phyloP scores from a whole-genome alignment of 1,140 invertebrate species.

The Caenorhabditis remanei region DNA sequence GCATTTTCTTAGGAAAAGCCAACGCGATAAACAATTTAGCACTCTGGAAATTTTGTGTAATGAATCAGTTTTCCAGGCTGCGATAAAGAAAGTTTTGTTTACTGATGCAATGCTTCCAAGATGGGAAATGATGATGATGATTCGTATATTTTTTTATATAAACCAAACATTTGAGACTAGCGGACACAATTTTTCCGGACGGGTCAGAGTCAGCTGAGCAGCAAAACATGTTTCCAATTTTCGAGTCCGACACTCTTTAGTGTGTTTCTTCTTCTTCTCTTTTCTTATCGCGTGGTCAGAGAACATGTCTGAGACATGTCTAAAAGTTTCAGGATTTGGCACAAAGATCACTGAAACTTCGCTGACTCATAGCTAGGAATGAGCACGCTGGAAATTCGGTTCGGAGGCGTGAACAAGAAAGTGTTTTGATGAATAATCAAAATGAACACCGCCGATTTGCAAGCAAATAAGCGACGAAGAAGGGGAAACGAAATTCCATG shows the following conservation, averaged over 20 bases:
- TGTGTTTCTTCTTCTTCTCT: slow-evolving; percentile 14
- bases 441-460: slow-evolving; percentile 5
- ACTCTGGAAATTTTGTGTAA: slow-evolving; percentile 8
- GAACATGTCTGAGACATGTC: slow-evolving; percentile 42
- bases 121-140: slow-evolving; percentile 32
- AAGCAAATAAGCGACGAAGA: slow-evolving; percentile 3
- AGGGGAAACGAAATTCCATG: background rate
- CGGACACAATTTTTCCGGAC: background rate
- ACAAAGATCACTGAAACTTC: slow-evolving; percentile 30
- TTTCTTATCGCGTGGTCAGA: background rate
- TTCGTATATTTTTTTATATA: slow-evolving; percentile 47
- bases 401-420: background rate
- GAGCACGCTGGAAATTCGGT: slow-evolving; percentile 2
- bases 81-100: background rate
- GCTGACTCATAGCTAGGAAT: background rate
- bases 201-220: slow-evolving; percentile 42
- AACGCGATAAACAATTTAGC: slow-evolving; percentile 10
- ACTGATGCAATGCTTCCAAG: background rate
- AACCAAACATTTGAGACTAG: background rate
- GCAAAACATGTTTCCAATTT: slow-evolving; percentile 50
- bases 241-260: slow-evolving; percentile 30
- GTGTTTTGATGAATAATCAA: slow-evolving; percentile 46
- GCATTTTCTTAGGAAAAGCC: background rate
- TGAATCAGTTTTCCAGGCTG: background rate
- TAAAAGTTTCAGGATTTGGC: slow-evolving; percentile 53